Conservation (phyloP, 2,797 vertebrate species). For the Lateolabrax maculatus region DNA sequence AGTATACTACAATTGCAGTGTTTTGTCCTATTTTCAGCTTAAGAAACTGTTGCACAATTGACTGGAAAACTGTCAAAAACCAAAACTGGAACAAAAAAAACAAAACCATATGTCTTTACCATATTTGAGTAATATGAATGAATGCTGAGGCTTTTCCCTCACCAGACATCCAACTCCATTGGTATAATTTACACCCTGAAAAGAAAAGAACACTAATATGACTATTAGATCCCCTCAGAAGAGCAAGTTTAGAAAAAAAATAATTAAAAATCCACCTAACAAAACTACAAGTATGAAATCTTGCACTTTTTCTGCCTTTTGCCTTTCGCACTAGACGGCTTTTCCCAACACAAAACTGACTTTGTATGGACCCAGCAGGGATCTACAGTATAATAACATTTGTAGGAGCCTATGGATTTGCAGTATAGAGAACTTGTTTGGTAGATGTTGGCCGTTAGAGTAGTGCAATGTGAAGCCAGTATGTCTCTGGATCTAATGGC, state of each 20-base stretch:
- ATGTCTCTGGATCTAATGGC: slow-evolving; percentile 91
- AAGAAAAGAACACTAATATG: neutral
- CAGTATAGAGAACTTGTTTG: slow-evolving; percentile 88
- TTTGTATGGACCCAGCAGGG: slow-evolving; percentile 90
- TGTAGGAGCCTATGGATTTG: slow-evolving; percentile 92
- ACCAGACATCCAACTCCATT: neutral
- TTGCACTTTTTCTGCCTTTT: slow-evolving; percentile 66
- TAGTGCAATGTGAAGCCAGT: slow-evolving; percentile 90
- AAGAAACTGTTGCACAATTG: slow-evolving; percentile 80
- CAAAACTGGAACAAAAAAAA: neutral
- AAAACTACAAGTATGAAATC: slow-evolving; percentile 35
- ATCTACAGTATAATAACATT: slow-evolving; percentile 88
- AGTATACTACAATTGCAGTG: neutral
- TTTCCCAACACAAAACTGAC: slow-evolving; percentile 88
- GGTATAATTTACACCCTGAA: neutral
- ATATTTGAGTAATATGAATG: slow-evolving; percentile 86
- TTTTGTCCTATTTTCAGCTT: slow-evolving; percentile 74
- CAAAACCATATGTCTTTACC: slow-evolving; percentile 6
- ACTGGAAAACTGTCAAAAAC: no score
- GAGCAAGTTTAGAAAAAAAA: neutral
- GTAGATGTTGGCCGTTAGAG: slow-evolving; percentile 87
- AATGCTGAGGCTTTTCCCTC: slow-evolving; percentile 74
- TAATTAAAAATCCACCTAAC: slow-evolving; percentile 16
- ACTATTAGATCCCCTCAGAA: neutral
- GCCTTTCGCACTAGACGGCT: slow-evolving; percentile 4